A percentile compares a stretch with the other conserved stretches of the same genome.
Conservation (phyloP, 2,113 vertebrate genomes). For the Leuciscus idus region DNA sequence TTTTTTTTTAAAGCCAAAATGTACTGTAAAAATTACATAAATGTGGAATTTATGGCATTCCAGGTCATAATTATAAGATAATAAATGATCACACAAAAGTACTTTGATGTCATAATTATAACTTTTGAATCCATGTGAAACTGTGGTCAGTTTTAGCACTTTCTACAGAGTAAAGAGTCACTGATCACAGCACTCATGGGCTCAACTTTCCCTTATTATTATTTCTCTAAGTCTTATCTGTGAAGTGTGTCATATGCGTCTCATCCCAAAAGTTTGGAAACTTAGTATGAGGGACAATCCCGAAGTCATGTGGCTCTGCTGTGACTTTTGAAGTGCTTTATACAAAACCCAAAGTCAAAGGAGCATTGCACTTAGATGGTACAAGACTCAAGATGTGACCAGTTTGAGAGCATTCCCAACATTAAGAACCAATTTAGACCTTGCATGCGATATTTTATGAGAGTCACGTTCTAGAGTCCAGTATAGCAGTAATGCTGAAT, state of each 20-base stretch:
- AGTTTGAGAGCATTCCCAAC: background rate
- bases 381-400: background rate
- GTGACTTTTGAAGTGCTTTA: background rate
- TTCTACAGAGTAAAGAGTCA: too few species aligned
- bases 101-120: too few species aligned
- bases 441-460: constrained; percentile 35
- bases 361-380: background rate
- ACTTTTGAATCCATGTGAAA: too few species aligned
- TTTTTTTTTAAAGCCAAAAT: background rate
- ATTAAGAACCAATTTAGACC: background rate
- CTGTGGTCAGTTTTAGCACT: too few species aligned
- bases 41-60: background rate
- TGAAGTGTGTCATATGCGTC: background rate
- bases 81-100: too few species aligned
- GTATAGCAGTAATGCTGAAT: constrained; percentile 6
- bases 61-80: background rate
- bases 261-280: background rate
- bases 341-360: background rate
- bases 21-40: background rate
- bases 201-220: background rate
- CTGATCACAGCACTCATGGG: too few species aligned
- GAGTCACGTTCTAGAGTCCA: constrained; percentile 7
- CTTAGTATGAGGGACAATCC: too few species aligned
- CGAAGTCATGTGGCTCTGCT: background rate
- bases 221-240: background rate